Base-by-base conservation (phyloP, 2,888 invertebrate genomes). In the Rhagophthalmus giganteus region DNA sequence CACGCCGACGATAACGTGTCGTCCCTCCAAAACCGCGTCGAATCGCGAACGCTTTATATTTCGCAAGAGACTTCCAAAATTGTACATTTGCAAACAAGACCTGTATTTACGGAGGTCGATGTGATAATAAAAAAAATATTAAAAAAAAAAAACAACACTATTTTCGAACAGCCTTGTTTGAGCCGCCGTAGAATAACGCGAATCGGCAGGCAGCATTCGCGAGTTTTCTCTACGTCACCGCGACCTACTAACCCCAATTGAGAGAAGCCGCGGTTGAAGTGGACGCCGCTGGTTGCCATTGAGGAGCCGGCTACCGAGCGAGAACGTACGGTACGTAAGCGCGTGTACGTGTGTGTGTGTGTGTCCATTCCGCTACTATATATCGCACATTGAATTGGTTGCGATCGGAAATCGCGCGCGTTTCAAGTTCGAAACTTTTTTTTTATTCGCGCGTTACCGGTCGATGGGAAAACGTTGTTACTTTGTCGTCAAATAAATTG, bases 171-270 rank as follows among this genome's bases (percentile, higher is more conserved):
- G 63, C 67, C 67, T 68, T 67, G 69, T 58, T 57, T 57, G 59
- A 54, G 59, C 60, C 58, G 57, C 52, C 50, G 47, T 49, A 84
- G 88, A 55, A 87, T 94, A n/a, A 59, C 82, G 85, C 61, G 87
- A 88, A 58, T 84, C 94, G 81, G 77, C 94, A 59, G 83, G 77
- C 94, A 59, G 83, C 87, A 30, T 77, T 95, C 67, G 69, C 68
- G 62, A 62, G 67, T 55, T 50, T 42, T 64, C 66, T 64, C 68
- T 70, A 71, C 82, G 82, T 81, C 81, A 80, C 77, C 78, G 79
- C 83, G 83, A 83, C 83, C 83, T 79, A 83, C 82, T 83, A 82
- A 82, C 83, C 82, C 75, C 82, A 79, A 77, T 83, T 77, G 76
- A 76, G 79, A 81, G n/a, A 79, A 72, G 71, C 71, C 72, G 70